Base-by-base conservation (phyloP, 2,113 vertebrate genomes). In the Beaufortia kweichowensis region DNA sequence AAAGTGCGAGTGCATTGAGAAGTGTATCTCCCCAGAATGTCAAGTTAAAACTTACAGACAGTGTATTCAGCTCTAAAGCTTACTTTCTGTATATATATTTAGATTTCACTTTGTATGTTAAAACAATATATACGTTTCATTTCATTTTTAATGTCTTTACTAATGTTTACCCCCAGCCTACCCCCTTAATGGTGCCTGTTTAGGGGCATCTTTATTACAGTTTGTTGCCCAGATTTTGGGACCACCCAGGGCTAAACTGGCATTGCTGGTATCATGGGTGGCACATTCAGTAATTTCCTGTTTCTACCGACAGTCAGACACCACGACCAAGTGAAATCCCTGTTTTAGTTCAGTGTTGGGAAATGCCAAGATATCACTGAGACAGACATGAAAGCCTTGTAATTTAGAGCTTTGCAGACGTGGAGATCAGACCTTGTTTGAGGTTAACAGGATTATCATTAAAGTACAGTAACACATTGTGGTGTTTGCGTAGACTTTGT, bases 191-290 rank as follows among this genome's bases (percentile, higher is more conserved):
- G 33, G 12, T 64, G 5, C 2, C 33, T 60, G 31, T 28, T 75
- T 17, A 0, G 19, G 26, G 67, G 8, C 46, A 63, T 77, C 19
- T 46, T 46, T 26, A 19, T 39, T 17, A 26, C 14, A 33, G 17
- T 55, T 39, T 74, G 17, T 56, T 60, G 14, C 11, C 26, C 28
- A 26, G 78, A 64, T 57, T 10, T 6, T 43, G 59, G 72, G 84
- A 86, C 86, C 87, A 88, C 86, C 85, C 84, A 86, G 77, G 76
- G 75, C 81, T 87, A 76, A 85, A 82, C 69, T 71, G 82, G 75
- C 70, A 82, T 39, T 76, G 82, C 74, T 73, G 79, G 81, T 82
- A 75, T 1, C 41, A 82, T 86, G 87, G 84, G 88, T 89, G 85
- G 88, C 85, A 75, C n/a, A 6, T 43, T 72, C 63, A 69, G 76